Evolutionary conservation across 2,797 vertebrate species (phyloP), one percentile per base, ranked within the genome.

Genomic region (Pipistrellus pipistrellus): DNA sequence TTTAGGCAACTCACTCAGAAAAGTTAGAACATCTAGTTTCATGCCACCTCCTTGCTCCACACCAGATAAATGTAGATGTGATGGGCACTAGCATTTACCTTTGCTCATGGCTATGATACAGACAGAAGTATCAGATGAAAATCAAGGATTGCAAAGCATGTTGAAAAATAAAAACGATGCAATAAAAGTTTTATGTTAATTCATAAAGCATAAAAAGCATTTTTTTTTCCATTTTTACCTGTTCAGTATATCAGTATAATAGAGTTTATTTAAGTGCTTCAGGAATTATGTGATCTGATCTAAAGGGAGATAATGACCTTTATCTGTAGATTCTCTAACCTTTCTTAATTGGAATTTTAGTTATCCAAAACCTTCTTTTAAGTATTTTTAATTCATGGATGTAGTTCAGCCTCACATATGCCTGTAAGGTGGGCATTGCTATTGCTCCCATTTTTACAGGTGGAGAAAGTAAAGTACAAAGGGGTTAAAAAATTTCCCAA

Each of bases 1-100:
- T 96, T 97, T 82, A 94, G 93, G 94, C 86, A 46, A 57, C 90
- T 97, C 4, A 68, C 88, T 97, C 91, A 82, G 96, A 96, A 96
- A 81, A 95, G 12, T 78, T 89, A 78, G n/a, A 76, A 82, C 64
- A 41, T 2, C 30, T 57, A 83, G 14, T n/a, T 23, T 30, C 20
- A 17, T 6, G 4, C 30, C 27, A 7, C 77, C 5, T 18, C 15
- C 15, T 30, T 46, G 23, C 2, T 76, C 85, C 18, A 82, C n/a
- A 85, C 53, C 53, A 41, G 90, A 48, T 76, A 90, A 62, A 18
- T 96, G 59, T 88, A 96, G 80, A 72, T 90, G 25, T 81, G 94
- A 95, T 0, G 1, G 97, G 84, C 6, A 8, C 4, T 68, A 48
- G 87, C 84, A 84, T 93, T 96, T 97, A 84, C 0, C 0, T 23